Conservation (phyloP, 1,140 invertebrate genomes). For the Zaprionus kolodkinae region DNA sequence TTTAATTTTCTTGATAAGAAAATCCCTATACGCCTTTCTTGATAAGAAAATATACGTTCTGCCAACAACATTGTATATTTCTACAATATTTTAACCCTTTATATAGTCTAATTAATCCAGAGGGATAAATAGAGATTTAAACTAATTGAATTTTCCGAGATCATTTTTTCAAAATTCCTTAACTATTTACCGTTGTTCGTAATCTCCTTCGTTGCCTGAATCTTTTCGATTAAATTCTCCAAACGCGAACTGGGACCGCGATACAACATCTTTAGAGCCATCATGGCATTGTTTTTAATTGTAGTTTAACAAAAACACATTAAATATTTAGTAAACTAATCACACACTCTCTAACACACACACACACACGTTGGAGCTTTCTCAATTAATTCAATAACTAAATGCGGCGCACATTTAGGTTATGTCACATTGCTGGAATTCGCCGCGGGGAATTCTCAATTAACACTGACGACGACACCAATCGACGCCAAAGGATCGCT, state of each 20-base stretch:
- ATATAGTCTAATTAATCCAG: not conserved
- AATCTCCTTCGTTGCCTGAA: slow-evolving; percentile 90
- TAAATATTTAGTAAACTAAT: slow-evolving; percentile 30
- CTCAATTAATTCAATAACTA: slow-evolving; percentile 5
- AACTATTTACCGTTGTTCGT: slow-evolving; percentile 69
- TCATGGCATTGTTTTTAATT: slow-evolving; percentile 68
- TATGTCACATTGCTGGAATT: slow-evolving; percentile 14
- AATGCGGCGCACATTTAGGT: slow-evolving; percentile 11
- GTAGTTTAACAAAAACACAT: slow-evolving; percentile 7
- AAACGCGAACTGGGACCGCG: slow-evolving; percentile 92
- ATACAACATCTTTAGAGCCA: slow-evolving; percentile 88
- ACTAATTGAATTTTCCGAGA: too few relatives aligned
- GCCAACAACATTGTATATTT: too few relatives aligned
- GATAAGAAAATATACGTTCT: too few relatives aligned
- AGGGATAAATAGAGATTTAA: too few relatives aligned
- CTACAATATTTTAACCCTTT: not conserved
- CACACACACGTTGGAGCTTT: slow-evolving; percentile 13
- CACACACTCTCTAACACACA: slow-evolving; percentile 2
- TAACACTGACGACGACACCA: slow-evolving; percentile 39
- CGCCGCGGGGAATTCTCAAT: slow-evolving; percentile 26
- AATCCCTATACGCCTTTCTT: too few relatives aligned
- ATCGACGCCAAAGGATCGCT: slow-evolving; percentile 52
- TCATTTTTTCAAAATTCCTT: not conserved
- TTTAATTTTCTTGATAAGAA: too few relatives aligned
- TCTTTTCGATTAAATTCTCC: slow-evolving; percentile 92